phyloP scores from a whole-genome alignment of 2,113 vertebrate genomes.

The Menura novaehollandiae region DNA sequence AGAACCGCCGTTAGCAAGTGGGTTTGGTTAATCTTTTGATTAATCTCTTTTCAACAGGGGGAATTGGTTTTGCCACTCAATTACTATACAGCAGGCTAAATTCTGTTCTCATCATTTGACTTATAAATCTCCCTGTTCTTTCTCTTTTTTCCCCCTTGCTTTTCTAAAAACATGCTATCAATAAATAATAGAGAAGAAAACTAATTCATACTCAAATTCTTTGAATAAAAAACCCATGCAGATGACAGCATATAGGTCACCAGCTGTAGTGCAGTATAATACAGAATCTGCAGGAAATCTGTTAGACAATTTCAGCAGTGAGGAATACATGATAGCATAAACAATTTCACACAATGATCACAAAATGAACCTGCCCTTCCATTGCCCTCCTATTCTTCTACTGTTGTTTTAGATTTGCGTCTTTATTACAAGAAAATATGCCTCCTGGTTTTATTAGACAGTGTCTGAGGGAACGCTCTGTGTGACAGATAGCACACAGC shows the following conservation, averaged over 20 bases:
- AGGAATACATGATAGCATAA: constrained; percentile 29
- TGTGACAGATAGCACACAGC: not conserved
- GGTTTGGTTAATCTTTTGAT: constrained; percentile 56
- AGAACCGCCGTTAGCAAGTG: not conserved
- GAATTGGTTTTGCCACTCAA: constrained; percentile 54
- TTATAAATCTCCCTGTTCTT: constrained; percentile 20
- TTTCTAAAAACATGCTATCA: constrained; percentile 40
- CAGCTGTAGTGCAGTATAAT: constrained; percentile 37
- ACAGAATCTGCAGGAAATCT: constrained; percentile 35
- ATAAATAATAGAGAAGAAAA: constrained; percentile 37
- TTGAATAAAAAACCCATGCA: constrained; percentile 2
- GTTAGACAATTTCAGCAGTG: constrained; percentile 13
- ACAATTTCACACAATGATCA: constrained; percentile 48
- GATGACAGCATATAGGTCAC: constrained; percentile 60
- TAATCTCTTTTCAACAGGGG: constrained; percentile 48
- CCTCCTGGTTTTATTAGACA: not conserved
- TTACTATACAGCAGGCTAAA: constrained; percentile 34
- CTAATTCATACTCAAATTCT: constrained; percentile 33
- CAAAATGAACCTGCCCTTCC: constrained; percentile 49
- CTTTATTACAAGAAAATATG: not conserved
- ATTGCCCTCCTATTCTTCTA: constrained; percentile 29
- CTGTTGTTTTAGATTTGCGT: constrained; percentile 18
- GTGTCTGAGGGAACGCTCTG: not conserved
- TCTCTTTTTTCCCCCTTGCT: rapidly evolving
- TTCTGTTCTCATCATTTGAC: constrained; percentile 25